A percentile compares a stretch with the other conserved stretches of the same genome.
phyloP scores from a whole-genome alignment of 2,797 vertebrate genomes.

The Myiotriccus ornatus region DNA sequence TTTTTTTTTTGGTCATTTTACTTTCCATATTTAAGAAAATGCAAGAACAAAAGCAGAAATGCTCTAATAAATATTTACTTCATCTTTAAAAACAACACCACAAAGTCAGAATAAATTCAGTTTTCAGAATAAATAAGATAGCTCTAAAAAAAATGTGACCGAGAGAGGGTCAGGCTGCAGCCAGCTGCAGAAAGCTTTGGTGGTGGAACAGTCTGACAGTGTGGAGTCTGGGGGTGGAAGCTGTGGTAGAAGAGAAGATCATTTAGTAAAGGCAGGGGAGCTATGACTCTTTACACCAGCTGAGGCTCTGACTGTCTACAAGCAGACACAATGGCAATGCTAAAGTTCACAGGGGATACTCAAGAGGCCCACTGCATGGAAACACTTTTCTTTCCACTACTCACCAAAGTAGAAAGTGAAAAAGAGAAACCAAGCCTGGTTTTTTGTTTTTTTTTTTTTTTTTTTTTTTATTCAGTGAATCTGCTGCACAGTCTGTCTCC shows the following conservation, averaged over 20 bases:
- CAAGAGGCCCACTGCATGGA: neutral
- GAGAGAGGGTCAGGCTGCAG: neutral
- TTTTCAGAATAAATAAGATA: neutral
- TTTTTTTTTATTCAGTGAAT: neutral
- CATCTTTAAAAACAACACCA: neutral
- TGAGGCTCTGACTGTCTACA: neutral
- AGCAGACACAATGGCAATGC: neutral
- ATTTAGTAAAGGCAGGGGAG: neutral
- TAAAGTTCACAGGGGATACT: neutral
- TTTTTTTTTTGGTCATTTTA: neutral
- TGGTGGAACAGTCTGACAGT: neutral
- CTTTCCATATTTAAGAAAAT: neutral
- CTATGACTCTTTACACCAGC: neutral
- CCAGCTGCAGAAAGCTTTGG: neutral
- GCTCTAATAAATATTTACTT: neutral
- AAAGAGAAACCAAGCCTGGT: neutral
- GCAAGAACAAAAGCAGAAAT: neutral
- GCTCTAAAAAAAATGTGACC: neutral
- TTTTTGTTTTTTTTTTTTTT: neutral
- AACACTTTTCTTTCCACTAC: conserved; percentile 1
- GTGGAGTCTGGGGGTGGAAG: conserved; percentile 5
- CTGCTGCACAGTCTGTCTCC: neutral
- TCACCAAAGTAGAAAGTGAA: conserved; percentile 1
- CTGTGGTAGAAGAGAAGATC: conserved; percentile 3
- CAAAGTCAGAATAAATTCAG: neutral